A percentile compares a stretch with the other conserved stretches of the same genome.
phyloP scores from a whole-genome alignment of 2,113 vertebrate genomes.

The Trochalopteron elliotii region DNA sequence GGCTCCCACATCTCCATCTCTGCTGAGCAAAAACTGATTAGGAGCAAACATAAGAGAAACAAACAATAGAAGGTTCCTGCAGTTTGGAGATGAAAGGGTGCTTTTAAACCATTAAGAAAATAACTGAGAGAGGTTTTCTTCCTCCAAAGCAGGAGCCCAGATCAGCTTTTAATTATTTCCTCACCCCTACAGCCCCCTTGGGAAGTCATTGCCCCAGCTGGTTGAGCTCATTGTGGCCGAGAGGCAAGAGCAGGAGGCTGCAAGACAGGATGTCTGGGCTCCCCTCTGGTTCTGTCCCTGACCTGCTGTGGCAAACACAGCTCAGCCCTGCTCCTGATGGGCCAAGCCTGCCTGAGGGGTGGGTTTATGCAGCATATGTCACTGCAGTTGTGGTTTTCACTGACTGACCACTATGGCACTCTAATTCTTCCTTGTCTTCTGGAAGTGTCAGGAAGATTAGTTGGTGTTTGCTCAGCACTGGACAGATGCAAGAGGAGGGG shows the following conservation, averaged over 20 bases:
- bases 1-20: background rate
- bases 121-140: background rate
- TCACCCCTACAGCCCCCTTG: background rate
- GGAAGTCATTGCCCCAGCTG: background rate
- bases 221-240: background rate
- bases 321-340: background rate
- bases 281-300: background rate
- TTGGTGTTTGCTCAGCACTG: background rate
- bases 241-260: background rate
- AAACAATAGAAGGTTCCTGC: background rate
- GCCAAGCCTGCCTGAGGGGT: background rate
- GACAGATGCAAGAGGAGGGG: background rate
- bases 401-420: background rate
- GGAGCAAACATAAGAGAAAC: background rate
- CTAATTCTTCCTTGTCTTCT: background rate
- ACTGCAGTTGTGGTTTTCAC: background rate
- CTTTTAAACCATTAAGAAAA: constrained; percentile 12
- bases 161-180: constrained; percentile 22
- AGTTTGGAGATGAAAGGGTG: background rate
- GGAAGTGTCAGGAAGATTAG: constrained; percentile 12
- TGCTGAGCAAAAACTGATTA: background rate
- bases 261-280: constrained; percentile 37
- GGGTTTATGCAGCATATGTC: background rate
- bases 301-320: background rate
- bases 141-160: background rate